phyloP scores from a whole-genome alignment of 2,113 vertebrate species.

The Pan paniscus region DNA sequence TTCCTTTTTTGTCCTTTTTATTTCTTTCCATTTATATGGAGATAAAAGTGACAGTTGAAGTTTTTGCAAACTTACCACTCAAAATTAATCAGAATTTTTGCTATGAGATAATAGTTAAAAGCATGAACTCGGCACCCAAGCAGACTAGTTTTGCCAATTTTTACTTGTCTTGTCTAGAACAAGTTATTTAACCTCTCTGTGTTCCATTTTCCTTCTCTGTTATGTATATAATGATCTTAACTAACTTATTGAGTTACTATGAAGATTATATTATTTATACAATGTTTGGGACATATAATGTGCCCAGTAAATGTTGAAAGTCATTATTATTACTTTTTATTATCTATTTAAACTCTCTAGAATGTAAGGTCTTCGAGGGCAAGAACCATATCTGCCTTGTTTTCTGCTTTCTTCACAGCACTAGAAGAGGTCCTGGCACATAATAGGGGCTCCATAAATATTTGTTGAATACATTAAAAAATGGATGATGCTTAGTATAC shows the following conservation, averaged over 20 bases:
- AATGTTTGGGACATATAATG: not conserved
- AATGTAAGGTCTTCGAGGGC: not conserved
- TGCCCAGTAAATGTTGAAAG: not conserved
- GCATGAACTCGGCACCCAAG: not conserved
- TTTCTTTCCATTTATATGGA: not conserved
- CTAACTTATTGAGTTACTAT: not conserved
- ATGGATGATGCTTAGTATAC: not conserved
- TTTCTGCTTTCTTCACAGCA: not conserved
- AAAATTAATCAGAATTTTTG: not conserved
- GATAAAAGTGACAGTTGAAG: not conserved
- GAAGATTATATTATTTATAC: not conserved
- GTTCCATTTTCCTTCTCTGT: not conserved
- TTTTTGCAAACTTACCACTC: not conserved
- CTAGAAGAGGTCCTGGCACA: not conserved
- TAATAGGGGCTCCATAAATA: not conserved
- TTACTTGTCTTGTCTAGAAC: not conserved
- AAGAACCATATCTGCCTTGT: not conserved
- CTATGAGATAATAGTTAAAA: not conserved
- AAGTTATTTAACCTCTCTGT: not conserved
- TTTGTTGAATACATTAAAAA: not conserved
- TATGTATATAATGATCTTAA: not conserved
- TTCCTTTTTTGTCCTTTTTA: not conserved
- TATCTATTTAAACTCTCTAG: not conserved
- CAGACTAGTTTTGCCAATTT: not conserved
- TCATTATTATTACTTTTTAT: not conserved